These are phyloP conservation scores for Punctoribates punctum DNA, from an alignment of 2,888 invertebrate species.

Conservation along the genomic window DNA sequence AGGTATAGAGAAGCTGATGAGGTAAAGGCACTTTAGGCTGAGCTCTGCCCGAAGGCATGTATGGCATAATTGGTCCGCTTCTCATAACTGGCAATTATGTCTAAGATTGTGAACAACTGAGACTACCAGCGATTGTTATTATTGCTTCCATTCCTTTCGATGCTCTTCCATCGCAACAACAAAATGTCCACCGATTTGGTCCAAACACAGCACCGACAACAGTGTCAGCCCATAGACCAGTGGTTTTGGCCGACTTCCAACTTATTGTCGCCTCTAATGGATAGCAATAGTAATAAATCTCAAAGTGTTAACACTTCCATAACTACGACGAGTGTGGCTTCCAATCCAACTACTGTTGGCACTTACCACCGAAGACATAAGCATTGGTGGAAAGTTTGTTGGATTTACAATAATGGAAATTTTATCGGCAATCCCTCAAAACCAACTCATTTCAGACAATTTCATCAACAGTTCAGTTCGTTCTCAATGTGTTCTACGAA, in stretches of 20 bases:
- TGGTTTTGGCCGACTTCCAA: constrained; percentile 26
- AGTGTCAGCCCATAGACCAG: not conserved
- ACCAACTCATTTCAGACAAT: constrained; percentile 10
- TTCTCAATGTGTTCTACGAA: constrained; percentile 18
- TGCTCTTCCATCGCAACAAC: not conserved
- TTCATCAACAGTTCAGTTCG: constrained; percentile 20
- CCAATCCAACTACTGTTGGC: not conserved
- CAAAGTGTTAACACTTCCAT: constrained; percentile 3
- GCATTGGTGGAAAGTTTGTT: constrained; percentile 49
- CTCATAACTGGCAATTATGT: constrained; percentile 36
- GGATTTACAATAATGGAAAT: constrained; percentile 44
- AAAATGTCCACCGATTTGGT: constrained; percentile 25
- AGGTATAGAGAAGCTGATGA: not conserved
- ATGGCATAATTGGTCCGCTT: constrained; percentile 32
- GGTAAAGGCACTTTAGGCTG: constrained; percentile 36
- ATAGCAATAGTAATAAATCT: not conserved
- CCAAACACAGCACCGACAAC: not conserved
- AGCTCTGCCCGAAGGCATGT: constrained; percentile 23
- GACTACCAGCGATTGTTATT: constrained; percentile 34
- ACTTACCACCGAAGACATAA: constrained; percentile 14
- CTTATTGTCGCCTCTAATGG: not conserved
- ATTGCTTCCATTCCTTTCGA: constrained; percentile 17
- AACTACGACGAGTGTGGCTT: not conserved
- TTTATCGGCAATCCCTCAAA: constrained; percentile 3
- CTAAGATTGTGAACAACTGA: not conserved